Percentiles rank a stretch among this genome's conserved stretches.
Evolutionary conservation across 2,888 invertebrate genomes (phyloP).

Genomic region (Escarpia spicata): DNA sequence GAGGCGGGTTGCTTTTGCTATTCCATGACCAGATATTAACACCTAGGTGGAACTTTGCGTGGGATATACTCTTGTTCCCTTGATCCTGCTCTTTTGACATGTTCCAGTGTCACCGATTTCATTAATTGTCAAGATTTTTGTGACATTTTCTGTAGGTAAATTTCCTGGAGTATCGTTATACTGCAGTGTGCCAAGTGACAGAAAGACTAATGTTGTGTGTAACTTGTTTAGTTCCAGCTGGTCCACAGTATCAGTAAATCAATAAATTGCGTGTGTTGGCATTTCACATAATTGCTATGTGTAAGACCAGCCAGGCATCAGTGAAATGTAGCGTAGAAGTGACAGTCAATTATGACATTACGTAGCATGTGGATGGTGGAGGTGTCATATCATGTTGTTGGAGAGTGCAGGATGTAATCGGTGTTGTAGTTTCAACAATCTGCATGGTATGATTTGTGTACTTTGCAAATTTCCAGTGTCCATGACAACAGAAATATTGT

Average conservation of each 20-base stretch:
- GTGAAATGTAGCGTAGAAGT: neutral
- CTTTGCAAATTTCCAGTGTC: neutral
- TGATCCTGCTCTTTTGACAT: no score
- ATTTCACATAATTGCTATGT: neutral
- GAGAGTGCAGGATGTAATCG: neutral
- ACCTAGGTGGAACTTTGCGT: no score
- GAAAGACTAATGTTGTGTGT: neutral
- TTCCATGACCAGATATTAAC: no score
- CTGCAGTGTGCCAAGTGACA: neutral
- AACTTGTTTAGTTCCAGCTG: neutral
- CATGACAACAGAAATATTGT: neutral
- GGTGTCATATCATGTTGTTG: neutral
- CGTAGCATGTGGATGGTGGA: neutral
- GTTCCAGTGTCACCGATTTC: neutral
- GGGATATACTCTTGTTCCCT: no score
- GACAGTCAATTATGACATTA: neutral
- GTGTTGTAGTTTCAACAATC: neutral
- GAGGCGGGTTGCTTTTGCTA: no score
- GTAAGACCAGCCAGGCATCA: neutral
- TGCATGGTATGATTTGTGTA: neutral
- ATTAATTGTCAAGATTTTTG: neutral
- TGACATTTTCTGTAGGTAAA: neutral
- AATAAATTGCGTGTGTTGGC: constrained; percentile 9
- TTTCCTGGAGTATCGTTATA: neutral
- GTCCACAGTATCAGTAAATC: neutral